Conservation (phyloP, 2,888 invertebrate species). For the Tanypteryx hageni region DNA sequence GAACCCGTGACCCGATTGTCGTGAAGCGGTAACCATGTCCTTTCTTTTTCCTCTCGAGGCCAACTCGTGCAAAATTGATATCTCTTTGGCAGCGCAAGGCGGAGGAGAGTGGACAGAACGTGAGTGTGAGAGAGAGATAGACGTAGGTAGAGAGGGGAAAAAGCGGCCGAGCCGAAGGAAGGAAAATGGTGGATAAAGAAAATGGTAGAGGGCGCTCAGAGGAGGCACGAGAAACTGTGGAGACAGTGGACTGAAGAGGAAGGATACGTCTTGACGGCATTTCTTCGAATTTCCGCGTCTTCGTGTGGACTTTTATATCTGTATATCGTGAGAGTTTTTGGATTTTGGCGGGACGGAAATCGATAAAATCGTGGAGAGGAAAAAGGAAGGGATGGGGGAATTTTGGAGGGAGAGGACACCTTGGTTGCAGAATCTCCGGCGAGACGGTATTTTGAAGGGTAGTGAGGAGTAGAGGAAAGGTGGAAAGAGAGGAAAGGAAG, state of each 20-base stretch:
- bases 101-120: background rate
- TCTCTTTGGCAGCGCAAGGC: background rate
- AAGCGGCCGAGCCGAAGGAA: background rate
- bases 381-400: background rate
- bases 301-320: background rate
- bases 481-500: background rate
- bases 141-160: background rate
- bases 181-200: background rate
- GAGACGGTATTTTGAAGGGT: background rate
- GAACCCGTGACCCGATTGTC: background rate
- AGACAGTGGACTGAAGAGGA: background rate
- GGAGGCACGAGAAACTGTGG: background rate
- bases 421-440: background rate
- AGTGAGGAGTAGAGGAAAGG: background rate
- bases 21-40: too few species aligned
- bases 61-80: background rate
- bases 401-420: background rate
- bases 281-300: too few species aligned
- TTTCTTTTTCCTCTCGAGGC: too few species aligned
- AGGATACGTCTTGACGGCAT: background rate
- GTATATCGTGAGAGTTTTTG: background rate
- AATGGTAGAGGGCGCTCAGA: background rate
- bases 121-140: background rate
- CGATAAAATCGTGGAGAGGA: background rate
- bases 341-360: background rate